Base-by-base conservation (phyloP, 2,888 invertebrate species). In the Parascotia fuliginaria region DNA sequence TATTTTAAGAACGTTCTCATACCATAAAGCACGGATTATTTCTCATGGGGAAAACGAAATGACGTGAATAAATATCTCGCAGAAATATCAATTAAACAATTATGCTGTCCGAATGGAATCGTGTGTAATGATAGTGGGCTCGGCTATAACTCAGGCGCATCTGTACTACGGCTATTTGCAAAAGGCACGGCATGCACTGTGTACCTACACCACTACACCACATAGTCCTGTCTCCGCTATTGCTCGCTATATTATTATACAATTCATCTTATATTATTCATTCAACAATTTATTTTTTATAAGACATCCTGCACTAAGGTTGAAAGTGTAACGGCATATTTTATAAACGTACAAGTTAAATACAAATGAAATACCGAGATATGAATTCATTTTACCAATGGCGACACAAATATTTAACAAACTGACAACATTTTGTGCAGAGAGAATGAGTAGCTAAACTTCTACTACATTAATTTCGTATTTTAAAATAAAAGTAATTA, bases 21-120 rank as follows among this genome's bases (percentile, higher is more conserved):
- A 67, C 73, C 85, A 87, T 89, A 89, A 79, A 70, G 83, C 87
- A 87, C 87, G 70, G 77, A 69, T 71, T 72, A 60, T 81, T 87
- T 88, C 89, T 85, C 85, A 83, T 86, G 86, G 82, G 80, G 83
- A 86, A 69, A 83, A 82, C 75, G 76, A 75, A 89, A 89, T 91
- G 89, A 92, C 84, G 91, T 89, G 87, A 89, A 92, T 91, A 92
- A 92, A 92, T 93, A 92, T 92, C 92, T 89, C 73, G 87, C 84
- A 90, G 91, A 91, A 92, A 92, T 92, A 93, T 93, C 93, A 93
- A 93, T 93, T 93, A 93, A 93, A 93, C 91, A 93, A 93, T 93
- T 93, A 93, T 89, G 87, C 85, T 93, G 93, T 93, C 93, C 83
- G 89, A 92, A 92, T 92, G 92, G 89, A 92, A 92, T 93, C 92